Base-by-base conservation (phyloP, 2,888 invertebrate species). In the Dasysyrphus tricinctus region DNA sequence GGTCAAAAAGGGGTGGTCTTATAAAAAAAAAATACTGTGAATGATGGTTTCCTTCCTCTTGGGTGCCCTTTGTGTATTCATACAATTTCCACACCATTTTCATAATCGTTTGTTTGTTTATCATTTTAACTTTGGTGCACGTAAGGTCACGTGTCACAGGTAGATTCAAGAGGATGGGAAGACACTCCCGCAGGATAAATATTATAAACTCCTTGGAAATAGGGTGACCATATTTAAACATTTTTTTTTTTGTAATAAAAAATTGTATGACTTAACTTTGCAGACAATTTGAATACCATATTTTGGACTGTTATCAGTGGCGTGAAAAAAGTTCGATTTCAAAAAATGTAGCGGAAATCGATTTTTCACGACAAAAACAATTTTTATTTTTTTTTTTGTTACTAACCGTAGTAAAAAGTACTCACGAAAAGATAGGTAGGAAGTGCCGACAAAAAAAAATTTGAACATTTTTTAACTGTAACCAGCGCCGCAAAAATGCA, bases 91-190 rank as follows among this genome's bases (percentile, higher is more conserved):
- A 63, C 80, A 72, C 59, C 77, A 61, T 63, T 82, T 59, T 74
- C 42, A 32, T 81, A 70, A 78, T 67, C 82, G 67, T 47, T 79
- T 86, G 78, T 79, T 86, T 79, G 82, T 82, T 86, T 86, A 86
- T 78, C 74, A 70, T 85, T 59, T 77, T 59, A 12, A 1, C 7
- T 16, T 57, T 56, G 37, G 63, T 75, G 57, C 39, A 67, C 57
- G 54, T 59, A 39, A 32, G 72, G 78, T 79, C 82, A 86, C 86
- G 86, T 86, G 86, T 70, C 72, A 32, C 74, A 63, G 77, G 84
- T 73, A 65, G 24, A 54, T 67, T 49, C 12, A 44, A 47, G 29
- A n/a, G 56, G 34, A 42, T 5, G 56, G 5, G 61, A 42, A 59
- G 75, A 47, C 80, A 80, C 77, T 80, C 67, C 76, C 47, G 44